Evolutionary conservation across 1,140 invertebrate genomes (phyloP).

Genomic region (Spodoptera frugiperda): DNA sequence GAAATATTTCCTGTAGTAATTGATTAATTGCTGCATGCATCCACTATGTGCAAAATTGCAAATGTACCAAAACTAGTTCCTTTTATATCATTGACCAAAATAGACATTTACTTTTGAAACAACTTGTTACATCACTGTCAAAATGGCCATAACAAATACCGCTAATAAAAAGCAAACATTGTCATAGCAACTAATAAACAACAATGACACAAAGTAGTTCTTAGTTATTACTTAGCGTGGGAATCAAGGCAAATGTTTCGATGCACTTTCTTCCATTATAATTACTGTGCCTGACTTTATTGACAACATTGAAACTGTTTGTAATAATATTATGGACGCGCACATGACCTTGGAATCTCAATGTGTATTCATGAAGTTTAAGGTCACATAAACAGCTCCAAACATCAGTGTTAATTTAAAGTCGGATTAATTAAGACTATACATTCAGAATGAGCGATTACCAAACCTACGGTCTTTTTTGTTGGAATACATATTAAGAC

Average conservation of each 20-base stretch:
- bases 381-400: slow-evolving; percentile 7
- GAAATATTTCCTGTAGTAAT: no score
- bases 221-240: slow-evolving; percentile 8
- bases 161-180: no score
- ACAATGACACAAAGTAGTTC: neutral
- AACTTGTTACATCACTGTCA: no score
- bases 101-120: no score
- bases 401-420: neutral
- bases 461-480: neutral
- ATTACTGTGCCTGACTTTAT: neutral
- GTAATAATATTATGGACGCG: slow-evolving; percentile 14
- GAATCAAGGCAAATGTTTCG: slow-evolving; percentile 4
- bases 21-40: no score
- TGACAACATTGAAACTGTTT: slow-evolving; percentile 10
- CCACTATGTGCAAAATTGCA: no score
- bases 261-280: neutral
- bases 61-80: no score
- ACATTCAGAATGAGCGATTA: neutral
- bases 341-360: slow-evolving; percentile 26
- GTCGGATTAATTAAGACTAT: slow-evolving; percentile 8
- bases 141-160: no score
- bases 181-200: no score
- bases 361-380: slow-evolving; percentile 44
- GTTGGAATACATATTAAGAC: neutral
- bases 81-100: no score